Conservation (phyloP, 2,797 vertebrate genomes). For the Cossypha niveicapilla region DNA sequence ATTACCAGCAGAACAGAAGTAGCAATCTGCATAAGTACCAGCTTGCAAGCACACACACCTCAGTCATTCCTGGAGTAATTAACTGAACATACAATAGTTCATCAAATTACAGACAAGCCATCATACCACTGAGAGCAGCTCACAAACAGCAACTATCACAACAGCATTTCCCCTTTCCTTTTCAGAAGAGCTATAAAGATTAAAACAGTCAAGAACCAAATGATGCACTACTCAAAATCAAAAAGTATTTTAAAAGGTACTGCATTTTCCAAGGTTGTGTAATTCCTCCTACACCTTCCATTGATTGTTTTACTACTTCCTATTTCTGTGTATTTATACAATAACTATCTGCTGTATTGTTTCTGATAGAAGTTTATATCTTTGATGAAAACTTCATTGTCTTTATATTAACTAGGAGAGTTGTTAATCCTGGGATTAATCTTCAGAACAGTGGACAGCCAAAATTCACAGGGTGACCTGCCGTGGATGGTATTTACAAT, state of each 20-base stretch:
- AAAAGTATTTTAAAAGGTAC: neutral
- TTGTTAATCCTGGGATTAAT: neutral
- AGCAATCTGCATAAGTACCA: slow-evolving; percentile 44
- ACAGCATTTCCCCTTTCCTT: neutral
- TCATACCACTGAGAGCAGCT: neutral
- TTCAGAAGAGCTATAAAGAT: slow-evolving; percentile 37
- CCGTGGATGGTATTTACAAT: neutral
- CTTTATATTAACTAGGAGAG: neutral
- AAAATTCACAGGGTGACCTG: neutral
- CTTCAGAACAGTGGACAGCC: neutral
- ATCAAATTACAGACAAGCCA: slow-evolving; percentile 41
- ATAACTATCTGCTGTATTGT: neutral
- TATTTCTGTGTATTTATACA: neutral
- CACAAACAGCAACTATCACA: neutral
- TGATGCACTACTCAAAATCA: neutral
- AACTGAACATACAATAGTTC: slow-evolving; percentile 36
- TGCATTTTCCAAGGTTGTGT: neutral
- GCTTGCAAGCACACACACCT: neutral
- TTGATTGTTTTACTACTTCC: neutral
- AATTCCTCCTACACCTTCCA: neutral
- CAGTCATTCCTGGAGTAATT: slow-evolving; percentile 31
- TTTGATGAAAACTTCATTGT: slow-evolving; percentile 25
- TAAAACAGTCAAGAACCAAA: slow-evolving; percentile 18
- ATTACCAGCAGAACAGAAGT: slow-evolving; percentile 60
- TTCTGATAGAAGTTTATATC: neutral